These are phyloP conservation scores for Tetramorium alpestre DNA, from an alignment of 1,140 invertebrate genomes.

Conservation along the genomic window DNA sequence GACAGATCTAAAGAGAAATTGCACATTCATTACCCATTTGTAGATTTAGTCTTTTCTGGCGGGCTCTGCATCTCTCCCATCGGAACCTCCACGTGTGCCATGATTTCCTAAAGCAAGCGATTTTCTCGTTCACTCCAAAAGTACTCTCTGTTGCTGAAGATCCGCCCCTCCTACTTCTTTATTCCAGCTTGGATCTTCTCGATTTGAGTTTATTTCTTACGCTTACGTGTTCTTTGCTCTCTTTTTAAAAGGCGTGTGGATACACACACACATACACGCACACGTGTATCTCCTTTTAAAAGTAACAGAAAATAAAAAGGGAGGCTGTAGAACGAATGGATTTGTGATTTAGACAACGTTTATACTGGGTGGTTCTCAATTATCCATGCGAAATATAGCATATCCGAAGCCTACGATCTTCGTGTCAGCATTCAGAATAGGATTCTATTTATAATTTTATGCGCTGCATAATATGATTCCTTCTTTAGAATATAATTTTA, in stretches of 20 bases:
- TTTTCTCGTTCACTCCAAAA: neutral
- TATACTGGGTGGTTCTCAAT: conserved; percentile 7
- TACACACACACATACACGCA: too few relatives aligned
- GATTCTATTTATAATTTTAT: neutral
- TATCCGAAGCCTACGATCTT: neutral
- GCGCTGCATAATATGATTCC: neutral
- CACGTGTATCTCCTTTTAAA: neutral
- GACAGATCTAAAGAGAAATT: neutral
- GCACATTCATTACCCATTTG: conserved; percentile 72
- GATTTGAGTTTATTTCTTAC: neutral
- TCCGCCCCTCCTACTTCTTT: neutral
- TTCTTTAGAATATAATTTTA: neutral
- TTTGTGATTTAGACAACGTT: neutral
- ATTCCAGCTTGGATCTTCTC: neutral
- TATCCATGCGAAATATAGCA: neutral
- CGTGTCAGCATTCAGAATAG: neutral
- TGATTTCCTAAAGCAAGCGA: conserved; percentile 28
- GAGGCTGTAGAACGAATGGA: neutral
- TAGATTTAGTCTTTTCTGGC: conserved; percentile 64
- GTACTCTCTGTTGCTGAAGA: neutral
- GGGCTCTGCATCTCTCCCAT: conserved; percentile 73
- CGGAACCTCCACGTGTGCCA: conserved; percentile 76
- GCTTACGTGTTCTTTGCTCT: neutral
- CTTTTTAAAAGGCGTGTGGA: neutral
- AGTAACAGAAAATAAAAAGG: neutral